Evolutionary conservation across 2,113 vertebrate genomes (phyloP).

Genomic region (Muntiacus reevesi): DNA sequence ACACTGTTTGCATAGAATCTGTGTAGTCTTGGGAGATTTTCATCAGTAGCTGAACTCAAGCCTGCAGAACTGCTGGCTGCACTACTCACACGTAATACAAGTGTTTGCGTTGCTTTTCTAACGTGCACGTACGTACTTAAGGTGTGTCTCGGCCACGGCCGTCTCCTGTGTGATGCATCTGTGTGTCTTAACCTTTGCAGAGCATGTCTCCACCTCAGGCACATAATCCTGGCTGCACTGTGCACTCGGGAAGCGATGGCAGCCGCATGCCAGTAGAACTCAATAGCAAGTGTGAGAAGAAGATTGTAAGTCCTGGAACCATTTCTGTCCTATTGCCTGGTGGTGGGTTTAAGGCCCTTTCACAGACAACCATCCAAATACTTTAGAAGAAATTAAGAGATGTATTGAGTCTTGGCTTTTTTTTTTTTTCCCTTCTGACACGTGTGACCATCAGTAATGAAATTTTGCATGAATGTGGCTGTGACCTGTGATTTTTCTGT

Average conservation of each 20-base stretch:
- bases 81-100: not conserved
- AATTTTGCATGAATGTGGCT: constrained; percentile 56
- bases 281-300: constrained; percentile 82
- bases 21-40: not conserved
- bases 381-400: not conserved
- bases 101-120: constrained; percentile 12
- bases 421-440: not conserved
- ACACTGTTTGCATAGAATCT: not conserved
- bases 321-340: constrained; percentile 72
- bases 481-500: constrained; percentile 4
- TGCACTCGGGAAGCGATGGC: constrained; percentile 83
- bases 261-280: constrained; percentile 80
- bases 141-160: not conserved
- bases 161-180: constrained; percentile 80
- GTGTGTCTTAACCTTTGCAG: constrained; percentile 92
- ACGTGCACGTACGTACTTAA: constrained; percentile 12
- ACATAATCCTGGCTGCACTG: constrained; percentile 86
- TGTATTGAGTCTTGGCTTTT: not conserved
- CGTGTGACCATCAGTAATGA: not conserved
- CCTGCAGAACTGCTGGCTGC: not conserved
- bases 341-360: constrained; percentile 75
- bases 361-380: not conserved
- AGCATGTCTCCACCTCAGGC: constrained; percentile 91
- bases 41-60: not conserved
- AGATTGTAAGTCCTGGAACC: constrained; percentile 85